phyloP scores from a whole-genome alignment of 2,113 vertebrate species.

The human (Homo sapiens) region DNA sequence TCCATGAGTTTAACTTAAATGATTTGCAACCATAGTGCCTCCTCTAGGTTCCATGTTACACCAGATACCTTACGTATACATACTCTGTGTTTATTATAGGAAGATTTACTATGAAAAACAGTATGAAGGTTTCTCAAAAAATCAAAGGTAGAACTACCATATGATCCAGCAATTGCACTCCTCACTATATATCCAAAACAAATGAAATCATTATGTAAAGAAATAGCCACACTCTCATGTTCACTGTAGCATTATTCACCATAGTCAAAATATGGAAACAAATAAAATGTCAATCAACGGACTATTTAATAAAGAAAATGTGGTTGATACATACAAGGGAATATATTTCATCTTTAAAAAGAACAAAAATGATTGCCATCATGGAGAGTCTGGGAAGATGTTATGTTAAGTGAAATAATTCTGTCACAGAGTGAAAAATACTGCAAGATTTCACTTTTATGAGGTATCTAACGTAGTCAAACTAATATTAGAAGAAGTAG shows the following conservation, averaged over 20 bases:
- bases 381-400: background rate
- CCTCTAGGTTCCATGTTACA: background rate
- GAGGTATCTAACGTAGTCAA: background rate
- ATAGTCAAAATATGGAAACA: background rate
- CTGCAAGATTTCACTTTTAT: background rate
- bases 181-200: background rate
- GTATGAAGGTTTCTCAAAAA: background rate
- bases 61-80: background rate
- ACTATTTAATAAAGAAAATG: background rate
- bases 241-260: background rate
- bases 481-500: background rate
- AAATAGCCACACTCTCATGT: accelerated
- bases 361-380: background rate
- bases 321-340: background rate
- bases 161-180: accelerated
- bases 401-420: background rate
- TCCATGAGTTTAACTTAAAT: background rate
- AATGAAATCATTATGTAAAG: background rate
- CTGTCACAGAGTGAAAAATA: background rate
- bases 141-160: background rate
- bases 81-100: background rate
- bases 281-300: background rate
- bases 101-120: background rate
- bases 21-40: background rate
- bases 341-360: background rate